Percentiles rank a stretch among this genome's conserved stretches.
phyloP scores from a whole-genome alignment of 1,140 invertebrate species.

The Archegozetes longisetosus region DNA sequence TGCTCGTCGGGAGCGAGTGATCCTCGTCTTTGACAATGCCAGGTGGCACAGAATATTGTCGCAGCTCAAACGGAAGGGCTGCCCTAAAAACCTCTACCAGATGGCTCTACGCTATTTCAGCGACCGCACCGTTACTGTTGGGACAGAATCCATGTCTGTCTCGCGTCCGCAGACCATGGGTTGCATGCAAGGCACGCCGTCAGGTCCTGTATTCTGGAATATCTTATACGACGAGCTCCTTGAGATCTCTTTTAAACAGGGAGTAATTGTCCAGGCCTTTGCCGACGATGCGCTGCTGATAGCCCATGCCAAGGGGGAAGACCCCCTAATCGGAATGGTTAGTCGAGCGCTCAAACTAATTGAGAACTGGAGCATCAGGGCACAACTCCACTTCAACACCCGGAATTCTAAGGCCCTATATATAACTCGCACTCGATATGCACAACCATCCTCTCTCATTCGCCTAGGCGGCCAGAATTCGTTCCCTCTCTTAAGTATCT shows the following conservation, averaged over 20 bases:
- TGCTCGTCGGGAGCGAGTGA: too few species aligned
- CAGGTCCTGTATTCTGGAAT: background rate
- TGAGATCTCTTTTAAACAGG: background rate
- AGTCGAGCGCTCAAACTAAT: background rate
- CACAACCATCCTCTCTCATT: too few species aligned
- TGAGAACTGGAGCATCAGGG: background rate
- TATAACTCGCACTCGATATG: background rate
- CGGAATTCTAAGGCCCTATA: background rate
- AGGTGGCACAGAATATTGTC: background rate
- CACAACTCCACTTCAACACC: background rate
- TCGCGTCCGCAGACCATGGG: background rate
- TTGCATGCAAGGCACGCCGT: background rate
- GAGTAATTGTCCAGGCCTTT: background rate
- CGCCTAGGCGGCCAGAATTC: background rate
- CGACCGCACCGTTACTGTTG: background rate
- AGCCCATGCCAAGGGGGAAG: background rate
- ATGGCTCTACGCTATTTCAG: background rate
- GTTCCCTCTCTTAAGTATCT: background rate
- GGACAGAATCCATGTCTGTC: background rate
- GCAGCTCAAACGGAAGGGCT: background rate
- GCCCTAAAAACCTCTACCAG: background rate
- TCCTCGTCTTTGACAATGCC: background rate
- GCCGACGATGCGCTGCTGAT: background rate
- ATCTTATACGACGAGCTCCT: background rate
- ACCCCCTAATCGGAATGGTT: background rate